Evolutionary conservation across 2,113 vertebrate genomes (phyloP).

Genomic region (Hippoglossus stenolepis): DNA sequence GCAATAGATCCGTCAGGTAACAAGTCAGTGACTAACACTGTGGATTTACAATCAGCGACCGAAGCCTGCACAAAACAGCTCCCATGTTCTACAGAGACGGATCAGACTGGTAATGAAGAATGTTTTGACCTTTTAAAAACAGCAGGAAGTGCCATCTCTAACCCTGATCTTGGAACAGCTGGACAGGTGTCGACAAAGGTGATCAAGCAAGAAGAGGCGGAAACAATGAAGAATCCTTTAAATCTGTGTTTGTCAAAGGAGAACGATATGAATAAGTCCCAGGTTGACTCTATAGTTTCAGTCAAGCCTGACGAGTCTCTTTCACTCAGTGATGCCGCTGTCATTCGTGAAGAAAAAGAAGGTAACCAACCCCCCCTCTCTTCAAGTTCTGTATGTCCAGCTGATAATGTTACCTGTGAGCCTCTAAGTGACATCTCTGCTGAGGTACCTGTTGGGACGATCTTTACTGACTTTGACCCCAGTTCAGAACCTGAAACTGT

Average conservation of each 20-base stretch:
- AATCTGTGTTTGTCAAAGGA: conserved; percentile 26
- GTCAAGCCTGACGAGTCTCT: conserved; percentile 3
- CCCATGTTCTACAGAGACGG: conserved; percentile 31
- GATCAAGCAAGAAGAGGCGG: conserved; percentile 26
- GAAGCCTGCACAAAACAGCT: conserved; percentile 8
- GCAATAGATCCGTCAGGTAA: conserved; percentile 32
- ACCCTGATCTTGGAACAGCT: conserved; percentile 3
- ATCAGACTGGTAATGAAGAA: conserved; percentile 21
- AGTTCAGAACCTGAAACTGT: conserved; percentile 25
- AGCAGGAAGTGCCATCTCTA: conserved; percentile 19
- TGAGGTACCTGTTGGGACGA: conserved; percentile 4
- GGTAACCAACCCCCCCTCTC: conserved; percentile 5
- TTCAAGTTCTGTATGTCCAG: conserved; percentile 27
- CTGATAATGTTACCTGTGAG: conserved; percentile 19
- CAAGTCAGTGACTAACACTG: conserved; percentile 21
- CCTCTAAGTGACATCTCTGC: conserved; percentile 12
- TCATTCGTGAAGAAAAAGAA: conserved; percentile 38
- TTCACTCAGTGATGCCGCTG: conserved; percentile 15
- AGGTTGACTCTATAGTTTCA: conserved; percentile 5
- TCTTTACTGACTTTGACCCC: conserved; percentile 6
- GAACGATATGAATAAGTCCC: conserved; percentile 11
- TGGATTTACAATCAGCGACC: conserved; percentile 4
- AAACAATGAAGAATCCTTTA: not conserved
- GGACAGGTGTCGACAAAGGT: conserved; percentile 9
- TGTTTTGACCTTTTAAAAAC: conserved; percentile 30